These are phyloP conservation scores for Nineta flava DNA, from an alignment of 2,888 invertebrate species.

Conservation along the genomic window DNA sequence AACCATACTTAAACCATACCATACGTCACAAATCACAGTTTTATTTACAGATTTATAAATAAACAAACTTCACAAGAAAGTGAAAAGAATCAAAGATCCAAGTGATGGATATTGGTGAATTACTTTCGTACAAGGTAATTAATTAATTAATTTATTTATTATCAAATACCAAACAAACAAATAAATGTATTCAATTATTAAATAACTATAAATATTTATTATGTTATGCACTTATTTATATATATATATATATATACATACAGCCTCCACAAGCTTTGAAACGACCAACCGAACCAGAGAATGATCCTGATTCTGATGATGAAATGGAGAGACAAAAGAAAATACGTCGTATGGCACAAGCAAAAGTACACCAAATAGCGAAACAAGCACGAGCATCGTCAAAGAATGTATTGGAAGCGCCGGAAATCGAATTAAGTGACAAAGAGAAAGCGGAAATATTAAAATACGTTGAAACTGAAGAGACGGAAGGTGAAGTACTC, in stretches of 20 bases:
- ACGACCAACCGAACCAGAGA: constrained; percentile 42
- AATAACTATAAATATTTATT: not conserved
- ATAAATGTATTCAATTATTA: too few relatives aligned
- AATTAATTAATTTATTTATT: too few relatives aligned
- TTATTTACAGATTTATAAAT: too few relatives aligned
- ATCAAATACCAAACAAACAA: too few relatives aligned
- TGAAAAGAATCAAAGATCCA: not conserved
- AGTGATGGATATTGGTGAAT: constrained; percentile 39
- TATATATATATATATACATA: too few relatives aligned
- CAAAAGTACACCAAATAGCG: constrained; percentile 32
- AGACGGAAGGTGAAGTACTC: constrained; percentile 68
- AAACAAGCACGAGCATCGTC: constrained; percentile 28
- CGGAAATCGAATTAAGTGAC: constrained; percentile 45
- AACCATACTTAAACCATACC: too few relatives aligned
- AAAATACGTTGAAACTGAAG: constrained; percentile 70
- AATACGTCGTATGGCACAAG: constrained; percentile 40
- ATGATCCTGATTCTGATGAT: constrained; percentile 48
- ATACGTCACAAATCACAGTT: too few relatives aligned
- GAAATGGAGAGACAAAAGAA: constrained; percentile 44
- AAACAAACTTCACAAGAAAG: too few relatives aligned
- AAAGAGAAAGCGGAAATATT: constrained; percentile 67
- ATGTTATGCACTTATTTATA: too few relatives aligned
- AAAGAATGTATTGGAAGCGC: constrained; percentile 34
- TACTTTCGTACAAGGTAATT: constrained; percentile 38
- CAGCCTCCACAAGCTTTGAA: constrained; percentile 78